A percentile compares a stretch with the other conserved stretches of the same genome.
Conservation (phyloP, 2,797 vertebrate genomes). For the Dendrocincla tyrannina region DNA sequence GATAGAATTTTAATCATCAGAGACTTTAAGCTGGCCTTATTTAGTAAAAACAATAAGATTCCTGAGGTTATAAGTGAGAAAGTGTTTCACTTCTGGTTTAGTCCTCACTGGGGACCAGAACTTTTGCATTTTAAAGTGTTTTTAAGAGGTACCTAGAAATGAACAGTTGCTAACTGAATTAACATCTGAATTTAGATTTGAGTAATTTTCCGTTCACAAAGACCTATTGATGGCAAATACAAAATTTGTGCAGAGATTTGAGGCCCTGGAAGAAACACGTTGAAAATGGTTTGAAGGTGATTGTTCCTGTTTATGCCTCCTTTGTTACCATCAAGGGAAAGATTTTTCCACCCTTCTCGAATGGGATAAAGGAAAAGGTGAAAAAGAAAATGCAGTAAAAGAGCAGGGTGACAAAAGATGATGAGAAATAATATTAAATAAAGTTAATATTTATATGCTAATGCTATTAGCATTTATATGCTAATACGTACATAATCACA, state of each 20-base stretch:
- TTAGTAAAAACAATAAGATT: background rate
- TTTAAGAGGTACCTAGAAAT: background rate
- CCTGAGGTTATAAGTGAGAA: background rate
- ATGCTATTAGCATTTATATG: conserved; percentile 17
- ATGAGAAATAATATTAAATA: background rate
- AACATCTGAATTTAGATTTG: background rate
- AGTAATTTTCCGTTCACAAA: background rate
- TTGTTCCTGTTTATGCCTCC: background rate
- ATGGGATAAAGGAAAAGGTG: background rate
- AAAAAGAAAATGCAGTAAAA: background rate
- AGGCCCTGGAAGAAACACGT: background rate
- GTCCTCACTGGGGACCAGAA: background rate
- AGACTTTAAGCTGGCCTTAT: background rate
- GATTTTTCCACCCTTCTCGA: background rate
- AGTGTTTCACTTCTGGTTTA: background rate
- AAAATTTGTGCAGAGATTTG: background rate
- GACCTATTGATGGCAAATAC: background rate
- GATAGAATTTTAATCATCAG: background rate
- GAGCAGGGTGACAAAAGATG: background rate
- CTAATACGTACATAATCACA: background rate
- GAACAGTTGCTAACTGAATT: background rate
- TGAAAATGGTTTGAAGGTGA: background rate
- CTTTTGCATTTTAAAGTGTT: background rate
- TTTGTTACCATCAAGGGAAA: background rate
- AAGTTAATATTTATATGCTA: conserved; percentile 28